Evolutionary conservation across 2,888 invertebrate species (phyloP), one percentile per base, ranked within the genome.

Genomic region (Bembecia ichneumoniformis): DNA sequence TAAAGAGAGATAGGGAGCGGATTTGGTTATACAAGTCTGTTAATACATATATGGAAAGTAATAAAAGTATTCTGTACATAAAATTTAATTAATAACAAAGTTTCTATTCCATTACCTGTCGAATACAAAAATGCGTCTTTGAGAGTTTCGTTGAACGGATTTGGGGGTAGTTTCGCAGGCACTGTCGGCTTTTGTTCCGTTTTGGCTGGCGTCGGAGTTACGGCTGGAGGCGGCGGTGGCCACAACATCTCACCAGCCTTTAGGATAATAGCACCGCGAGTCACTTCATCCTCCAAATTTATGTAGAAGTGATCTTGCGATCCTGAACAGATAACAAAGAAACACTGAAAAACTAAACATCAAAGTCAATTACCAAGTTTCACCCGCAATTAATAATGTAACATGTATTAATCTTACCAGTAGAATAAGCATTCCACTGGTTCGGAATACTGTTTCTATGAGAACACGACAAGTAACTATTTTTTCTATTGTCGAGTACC

Each of bases 271-370:
- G 94, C 91, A 0, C 96, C 96, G 16, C 96, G 88, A 0, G 95
- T 92, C 47, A 96, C 96, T 74, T 96, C 96, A 77, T 96, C 96
- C 58, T 93, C 91, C 52, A 96, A 75, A 76, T 95, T 92, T 51
- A 96, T 91, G 74, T 92, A 75, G 79, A 92, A 96, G 70, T 94
- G 92, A 59, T 95, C 91, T 57, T 95, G 90, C 52, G 91, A 90
- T 35, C 93, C 93, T 93, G 65, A n/a, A 40, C 28, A 28, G 28
- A 28, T 28, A 28, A 28, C 5, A 28, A 20, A 7, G 3, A 17
- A 17, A 17, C 17, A 17, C 17, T 17, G 17, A 17, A 17, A 17
- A 17, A 1, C 17, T 17, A 3, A n/a, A n/a, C n/a, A n/a, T n/a
- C n/a, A n/a, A n/a, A 17, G 17, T 17, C 17, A 17, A 4, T 17